Percentiles rank a stretch among this genome's conserved stretches.
phyloP scores from a whole-genome alignment of 2,797 vertebrate genomes.

The Selene dorsalis region DNA sequence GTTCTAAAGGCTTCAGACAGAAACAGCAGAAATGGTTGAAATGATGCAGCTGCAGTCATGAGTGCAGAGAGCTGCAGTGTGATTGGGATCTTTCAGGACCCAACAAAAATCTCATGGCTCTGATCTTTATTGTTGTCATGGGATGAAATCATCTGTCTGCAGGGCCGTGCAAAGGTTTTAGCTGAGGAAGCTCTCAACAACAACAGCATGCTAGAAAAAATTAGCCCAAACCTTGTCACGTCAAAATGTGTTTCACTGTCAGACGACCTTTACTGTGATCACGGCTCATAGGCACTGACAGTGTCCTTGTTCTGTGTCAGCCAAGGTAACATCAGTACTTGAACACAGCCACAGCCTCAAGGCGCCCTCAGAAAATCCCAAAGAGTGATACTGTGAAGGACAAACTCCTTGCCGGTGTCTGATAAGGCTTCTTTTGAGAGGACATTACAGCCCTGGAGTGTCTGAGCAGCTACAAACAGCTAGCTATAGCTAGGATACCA shows the following conservation, averaged over 20 bases:
- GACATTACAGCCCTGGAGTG: no score
- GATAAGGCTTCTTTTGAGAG: no score
- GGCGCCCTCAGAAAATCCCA: no score
- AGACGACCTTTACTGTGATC: not conserved
- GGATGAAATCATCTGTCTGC: not conserved
- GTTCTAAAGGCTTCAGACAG: not conserved
- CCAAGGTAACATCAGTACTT: not conserved
- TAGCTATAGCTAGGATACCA: no score
- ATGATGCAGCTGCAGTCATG: not conserved
- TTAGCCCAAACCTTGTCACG: not conserved
- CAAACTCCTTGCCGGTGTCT: not conserved
- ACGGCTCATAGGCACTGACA: not conserved
- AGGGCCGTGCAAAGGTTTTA: not conserved
- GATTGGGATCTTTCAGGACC: not conserved
- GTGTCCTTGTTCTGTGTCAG: not conserved
- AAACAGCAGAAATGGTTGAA: not conserved
- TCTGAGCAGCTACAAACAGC: no score
- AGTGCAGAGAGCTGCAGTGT: not conserved
- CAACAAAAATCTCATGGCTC: not conserved
- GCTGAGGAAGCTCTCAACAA: not conserved
- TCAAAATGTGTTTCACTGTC: not conserved
- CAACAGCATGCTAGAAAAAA: not conserved
- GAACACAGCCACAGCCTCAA: not conserved
- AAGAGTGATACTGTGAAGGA: not conserved
- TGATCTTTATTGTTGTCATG: not conserved